A percentile compares a stretch with the other conserved stretches of the same genome.
phyloP scores from a whole-genome alignment of 2,797 vertebrate genomes.

The Acrocephalus scirpaceus region DNA sequence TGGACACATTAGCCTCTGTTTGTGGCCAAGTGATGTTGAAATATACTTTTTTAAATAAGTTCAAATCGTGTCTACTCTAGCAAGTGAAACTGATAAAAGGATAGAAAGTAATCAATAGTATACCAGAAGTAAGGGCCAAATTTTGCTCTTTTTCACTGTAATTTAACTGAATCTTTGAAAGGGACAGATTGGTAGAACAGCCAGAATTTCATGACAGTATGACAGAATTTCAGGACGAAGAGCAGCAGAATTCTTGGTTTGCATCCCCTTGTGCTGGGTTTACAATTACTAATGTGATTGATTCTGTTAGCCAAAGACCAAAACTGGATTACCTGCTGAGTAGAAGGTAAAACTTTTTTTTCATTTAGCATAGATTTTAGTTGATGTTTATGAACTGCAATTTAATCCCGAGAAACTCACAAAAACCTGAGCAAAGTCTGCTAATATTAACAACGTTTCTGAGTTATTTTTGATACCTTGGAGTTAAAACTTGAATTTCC shows the following conservation, averaged over 20 bases:
- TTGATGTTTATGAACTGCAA: neutral
- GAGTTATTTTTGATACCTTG: neutral
- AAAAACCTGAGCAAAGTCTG: neutral
- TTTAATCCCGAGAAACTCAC: neutral
- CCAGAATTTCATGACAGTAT: neutral
- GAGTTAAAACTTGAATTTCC: neutral
- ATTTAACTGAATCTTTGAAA: neutral
- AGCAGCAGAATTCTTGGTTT: neutral
- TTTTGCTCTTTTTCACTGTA: neutral
- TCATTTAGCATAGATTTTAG: neutral
- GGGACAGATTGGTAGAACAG: neutral
- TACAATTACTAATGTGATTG: slow-evolving; percentile 3
- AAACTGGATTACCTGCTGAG: neutral
- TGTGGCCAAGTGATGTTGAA: slow-evolving; percentile 59
- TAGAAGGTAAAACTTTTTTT: neutral
- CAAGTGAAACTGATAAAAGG: slow-evolving; percentile 67
- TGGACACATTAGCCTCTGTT: slow-evolving; percentile 63
- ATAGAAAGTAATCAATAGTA: slow-evolving; percentile 34
- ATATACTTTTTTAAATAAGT: slow-evolving; percentile 45
- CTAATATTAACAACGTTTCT: neutral
- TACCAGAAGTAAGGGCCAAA: neutral
- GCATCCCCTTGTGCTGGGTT: neutral
- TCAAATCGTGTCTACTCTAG: slow-evolving; percentile 57
- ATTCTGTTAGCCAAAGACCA: slow-evolving; percentile 35
- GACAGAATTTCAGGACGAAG: neutral